Evolutionary conservation across 2,888 invertebrate species (phyloP).

Genomic region (Ophraella communa): DNA sequence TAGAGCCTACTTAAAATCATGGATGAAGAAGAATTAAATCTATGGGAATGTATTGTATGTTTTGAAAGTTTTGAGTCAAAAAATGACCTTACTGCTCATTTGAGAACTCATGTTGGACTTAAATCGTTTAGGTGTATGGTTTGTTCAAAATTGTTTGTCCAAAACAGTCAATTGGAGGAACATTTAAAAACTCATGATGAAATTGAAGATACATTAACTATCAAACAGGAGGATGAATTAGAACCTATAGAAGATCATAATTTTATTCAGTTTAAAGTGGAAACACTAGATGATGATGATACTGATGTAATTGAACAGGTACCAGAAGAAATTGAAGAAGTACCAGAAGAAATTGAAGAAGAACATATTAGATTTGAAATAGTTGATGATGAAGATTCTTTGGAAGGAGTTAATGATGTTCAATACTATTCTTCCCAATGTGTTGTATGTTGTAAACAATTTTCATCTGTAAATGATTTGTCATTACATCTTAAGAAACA

Average conservation of each 20-base stretch:
- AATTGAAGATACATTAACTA: not conserved
- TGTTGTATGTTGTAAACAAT: conserved; percentile 16
- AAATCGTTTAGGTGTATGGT: conserved; percentile 16
- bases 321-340: not conserved
- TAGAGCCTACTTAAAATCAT: not conserved
- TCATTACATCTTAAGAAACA: conserved; percentile 21
- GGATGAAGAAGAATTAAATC: conserved; percentile 6
- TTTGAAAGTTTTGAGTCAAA: conserved; percentile 17
- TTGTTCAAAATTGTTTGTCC: conserved; percentile 13
- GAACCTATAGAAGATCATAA: not conserved
- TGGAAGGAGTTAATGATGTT: not conserved
- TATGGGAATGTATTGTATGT: conserved; percentile 21
- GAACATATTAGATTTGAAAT: conserved; percentile 21
- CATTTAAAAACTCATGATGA: conserved; percentile 8
- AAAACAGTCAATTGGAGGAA: conserved; percentile 11
- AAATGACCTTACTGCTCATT: conserved; percentile 14
- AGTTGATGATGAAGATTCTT: conserved; percentile 15
- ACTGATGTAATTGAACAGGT: not conserved
- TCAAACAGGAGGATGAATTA: not conserved
- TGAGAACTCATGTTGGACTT: conserved; percentile 19
- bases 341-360: not conserved
- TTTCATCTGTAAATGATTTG: conserved; percentile 11
- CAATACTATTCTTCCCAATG: conserved; percentile 18
- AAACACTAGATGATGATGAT: not conserved
- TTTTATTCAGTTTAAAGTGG: conserved; percentile 1